A percentile compares a stretch with the other conserved stretches of the same genome.
These are phyloP conservation scores for Epicauta chinensis DNA, from an alignment of 1,140 invertebrate genomes.

Conservation along the genomic window DNA sequence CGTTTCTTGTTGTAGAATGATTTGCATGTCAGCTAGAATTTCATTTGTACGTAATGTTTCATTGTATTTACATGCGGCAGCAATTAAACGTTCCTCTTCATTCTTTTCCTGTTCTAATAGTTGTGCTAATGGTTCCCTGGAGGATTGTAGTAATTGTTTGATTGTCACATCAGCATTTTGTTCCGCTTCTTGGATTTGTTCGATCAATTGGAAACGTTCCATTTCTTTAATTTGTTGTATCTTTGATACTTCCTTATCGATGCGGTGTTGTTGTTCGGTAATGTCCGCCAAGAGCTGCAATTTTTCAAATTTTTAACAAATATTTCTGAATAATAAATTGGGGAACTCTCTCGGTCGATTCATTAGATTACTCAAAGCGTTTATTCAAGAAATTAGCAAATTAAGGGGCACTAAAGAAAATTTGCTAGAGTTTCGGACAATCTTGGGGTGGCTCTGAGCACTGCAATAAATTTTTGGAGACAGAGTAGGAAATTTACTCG, in stretches of 20 bases:
- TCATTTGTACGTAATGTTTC: constrained; percentile 43
- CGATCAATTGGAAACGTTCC: constrained; percentile 54
- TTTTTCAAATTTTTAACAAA: constrained; percentile 5
- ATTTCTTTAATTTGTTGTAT: constrained; percentile 57
- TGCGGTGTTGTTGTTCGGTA: constrained; percentile 53
- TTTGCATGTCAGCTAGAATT: constrained; percentile 58
- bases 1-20: constrained; percentile 56
- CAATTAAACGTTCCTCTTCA: constrained; percentile 49
- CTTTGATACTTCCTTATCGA: constrained; percentile 58
- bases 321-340: neutral
- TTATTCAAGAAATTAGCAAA: too few relatives aligned
- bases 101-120: constrained; percentile 57
- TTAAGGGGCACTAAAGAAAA: too few relatives aligned
- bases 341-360: too few relatives aligned
- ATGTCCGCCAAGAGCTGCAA: constrained; percentile 55
- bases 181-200: constrained; percentile 54
- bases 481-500: too few relatives aligned
- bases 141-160: constrained; percentile 54
- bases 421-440: too few relatives aligned
- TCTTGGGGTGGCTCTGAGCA: too few relatives aligned
- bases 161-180: constrained; percentile 58
- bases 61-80: constrained; percentile 31
- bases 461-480: too few relatives aligned
- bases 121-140: constrained; percentile 51
- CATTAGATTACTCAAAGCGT: too few relatives aligned